Evolutionary conservation across 2,113 vertebrate species (phyloP).

Genomic region (Ciconia boyciana): DNA sequence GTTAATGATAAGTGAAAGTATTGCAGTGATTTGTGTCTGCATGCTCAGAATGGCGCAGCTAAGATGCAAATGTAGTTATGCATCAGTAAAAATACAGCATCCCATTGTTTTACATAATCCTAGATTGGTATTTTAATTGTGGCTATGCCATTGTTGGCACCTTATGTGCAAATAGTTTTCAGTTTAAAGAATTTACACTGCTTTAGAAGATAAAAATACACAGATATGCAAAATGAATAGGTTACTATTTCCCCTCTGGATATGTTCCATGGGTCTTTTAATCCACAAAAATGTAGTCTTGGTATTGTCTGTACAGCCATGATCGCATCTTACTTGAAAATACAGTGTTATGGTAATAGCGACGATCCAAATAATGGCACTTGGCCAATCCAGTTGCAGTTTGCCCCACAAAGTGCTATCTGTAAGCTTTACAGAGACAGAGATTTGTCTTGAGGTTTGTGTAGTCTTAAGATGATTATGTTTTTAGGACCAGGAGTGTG

Average conservation of each 20-base stretch:
- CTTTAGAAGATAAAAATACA: neutral
- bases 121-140: neutral
- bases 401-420: neutral
- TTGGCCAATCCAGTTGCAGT: neutral
- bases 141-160: neutral
- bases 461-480: neutral
- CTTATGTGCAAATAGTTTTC: neutral
- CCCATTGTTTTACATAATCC: neutral
- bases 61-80: neutral
- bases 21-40: neutral
- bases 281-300: neutral
- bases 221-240: neutral
- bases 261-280: neutral
- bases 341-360: neutral
- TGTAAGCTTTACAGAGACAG: neutral
- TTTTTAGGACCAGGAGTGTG: neutral
- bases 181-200: neutral
- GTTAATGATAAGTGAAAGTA: neutral
- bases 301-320: neutral
- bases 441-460: neutral
- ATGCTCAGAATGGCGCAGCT: neutral
- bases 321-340: neutral
- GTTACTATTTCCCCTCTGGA: neutral
- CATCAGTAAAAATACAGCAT: neutral
- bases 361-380: rapidly evolving